phyloP scores from a whole-genome alignment of 2,888 invertebrate genomes.

The Dasysyrphus tricinctus region DNA sequence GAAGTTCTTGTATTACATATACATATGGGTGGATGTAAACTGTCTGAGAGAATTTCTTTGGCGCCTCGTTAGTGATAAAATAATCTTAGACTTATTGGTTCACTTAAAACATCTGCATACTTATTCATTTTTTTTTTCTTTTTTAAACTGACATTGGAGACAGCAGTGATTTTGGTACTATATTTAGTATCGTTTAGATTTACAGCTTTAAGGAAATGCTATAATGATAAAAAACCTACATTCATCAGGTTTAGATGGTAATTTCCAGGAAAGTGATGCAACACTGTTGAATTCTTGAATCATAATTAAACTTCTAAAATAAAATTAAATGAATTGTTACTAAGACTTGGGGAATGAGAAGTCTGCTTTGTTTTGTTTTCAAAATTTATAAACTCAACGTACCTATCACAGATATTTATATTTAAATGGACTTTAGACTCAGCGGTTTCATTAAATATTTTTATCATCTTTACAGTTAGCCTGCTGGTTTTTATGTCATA shows the following conservation, averaged over 20 bases:
- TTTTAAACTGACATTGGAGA: neutral
- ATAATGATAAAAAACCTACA: neutral
- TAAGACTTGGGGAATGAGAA: too few relatives aligned
- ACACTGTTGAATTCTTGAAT: neutral
- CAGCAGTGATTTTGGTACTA: neutral
- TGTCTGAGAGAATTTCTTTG: neutral
- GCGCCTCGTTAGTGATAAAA: slow-evolving; percentile 8
- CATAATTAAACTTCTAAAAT: neutral
- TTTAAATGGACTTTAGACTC: slow-evolving; percentile 1
- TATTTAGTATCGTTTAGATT: neutral
- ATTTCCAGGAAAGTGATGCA: neutral
- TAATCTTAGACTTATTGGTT: neutral
- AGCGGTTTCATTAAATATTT: neutral
- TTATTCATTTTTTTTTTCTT: neutral
- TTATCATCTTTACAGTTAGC: neutral
- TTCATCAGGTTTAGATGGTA: neutral
- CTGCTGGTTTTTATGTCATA: neutral
- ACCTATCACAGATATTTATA: neutral
- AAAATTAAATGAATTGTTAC: neutral
- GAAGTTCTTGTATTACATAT: neutral
- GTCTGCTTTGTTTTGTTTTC: neutral
- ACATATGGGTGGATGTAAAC: neutral
- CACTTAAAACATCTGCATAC: slow-evolving; percentile 2
- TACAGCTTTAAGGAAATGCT: neutral
- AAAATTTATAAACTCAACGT: neutral